Percentiles rank a stretch among this genome's conserved stretches.
These are phyloP conservation scores for Euleptes europaea DNA, from an alignment of 2,113 vertebrate species.

Conservation along the genomic window DNA sequence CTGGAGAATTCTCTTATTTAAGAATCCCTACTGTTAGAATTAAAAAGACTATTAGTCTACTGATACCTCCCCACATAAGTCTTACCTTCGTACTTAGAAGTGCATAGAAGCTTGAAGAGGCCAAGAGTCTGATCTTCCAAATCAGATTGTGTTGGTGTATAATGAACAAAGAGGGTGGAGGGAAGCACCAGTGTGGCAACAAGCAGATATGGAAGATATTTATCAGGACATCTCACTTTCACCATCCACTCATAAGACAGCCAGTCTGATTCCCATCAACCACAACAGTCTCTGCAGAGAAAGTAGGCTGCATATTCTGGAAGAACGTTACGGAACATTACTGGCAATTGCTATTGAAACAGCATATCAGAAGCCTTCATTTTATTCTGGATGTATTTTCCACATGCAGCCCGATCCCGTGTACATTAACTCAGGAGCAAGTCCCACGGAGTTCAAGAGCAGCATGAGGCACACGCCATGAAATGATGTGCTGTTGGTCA, in stretches of 20 bases:
- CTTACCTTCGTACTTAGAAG: neutral
- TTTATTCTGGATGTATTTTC: neutral
- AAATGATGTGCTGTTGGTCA: neutral
- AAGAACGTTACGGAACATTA: neutral
- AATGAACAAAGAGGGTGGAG: neutral
- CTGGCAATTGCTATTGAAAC: neutral
- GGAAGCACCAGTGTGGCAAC: neutral
- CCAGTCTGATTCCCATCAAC: neutral
- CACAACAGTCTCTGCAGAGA: neutral
- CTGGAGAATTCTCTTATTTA: neutral
- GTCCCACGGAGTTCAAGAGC: neutral
- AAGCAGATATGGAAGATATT: neutral
- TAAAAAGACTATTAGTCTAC: neutral
- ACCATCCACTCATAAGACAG: neutral
- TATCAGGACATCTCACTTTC: neutral
- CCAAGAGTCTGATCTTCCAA: neutral
- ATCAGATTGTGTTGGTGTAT: neutral
- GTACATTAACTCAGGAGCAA: neutral
- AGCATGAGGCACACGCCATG: neutral
- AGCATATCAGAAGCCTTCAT: neutral
- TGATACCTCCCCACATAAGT: too few relatives aligned
- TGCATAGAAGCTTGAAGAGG: neutral
- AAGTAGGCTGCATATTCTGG: neutral
- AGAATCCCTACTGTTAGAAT: neutral
- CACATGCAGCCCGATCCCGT: neutral